These are phyloP conservation scores for Lipophrys pholis DNA, from an alignment of 2,113 vertebrate genomes.

Conservation along the genomic window DNA sequence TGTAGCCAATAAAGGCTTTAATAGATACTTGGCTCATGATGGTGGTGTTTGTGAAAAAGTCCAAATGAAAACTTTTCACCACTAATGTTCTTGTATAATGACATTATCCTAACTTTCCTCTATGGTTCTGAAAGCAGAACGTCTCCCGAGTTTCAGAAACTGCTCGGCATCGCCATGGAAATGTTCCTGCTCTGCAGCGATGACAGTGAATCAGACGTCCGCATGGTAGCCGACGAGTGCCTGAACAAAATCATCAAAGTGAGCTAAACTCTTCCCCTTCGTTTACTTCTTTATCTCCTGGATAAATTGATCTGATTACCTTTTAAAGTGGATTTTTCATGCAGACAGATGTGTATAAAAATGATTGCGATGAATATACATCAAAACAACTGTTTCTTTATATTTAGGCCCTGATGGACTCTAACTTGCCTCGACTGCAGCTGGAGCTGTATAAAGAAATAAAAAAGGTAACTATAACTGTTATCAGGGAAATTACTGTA, in stretches of 20 bases:
- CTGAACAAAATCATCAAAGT: conserved; percentile 99
- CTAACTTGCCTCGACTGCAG: conserved; percentile 94
- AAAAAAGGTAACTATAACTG: conserved; percentile 89
- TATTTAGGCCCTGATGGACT: conserved; percentile 96
- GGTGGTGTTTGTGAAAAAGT: background rate
- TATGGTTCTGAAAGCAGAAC: conserved; percentile 84
- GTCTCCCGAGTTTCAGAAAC: conserved; percentile 97
- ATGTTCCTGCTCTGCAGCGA: conserved; percentile 97
- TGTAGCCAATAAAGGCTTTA: background rate
- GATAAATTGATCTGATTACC: background rate
- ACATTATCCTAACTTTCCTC: conserved; percentile 17
- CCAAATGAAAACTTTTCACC: background rate
- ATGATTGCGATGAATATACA: background rate
- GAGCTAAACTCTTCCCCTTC: conserved; percentile 42
- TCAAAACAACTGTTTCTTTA: background rate
- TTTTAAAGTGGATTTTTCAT: background rate
- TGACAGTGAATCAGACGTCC: conserved; percentile 94
- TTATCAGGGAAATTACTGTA: too few species aligned
- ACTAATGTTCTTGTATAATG: conserved; percentile 20
- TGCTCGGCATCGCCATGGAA: conserved; percentile 97
- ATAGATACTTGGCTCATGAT: background rate
- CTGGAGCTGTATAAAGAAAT: conserved; percentile 98
- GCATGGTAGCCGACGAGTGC: conserved; percentile 99
- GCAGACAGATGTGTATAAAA: background rate
- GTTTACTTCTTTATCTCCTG: background rate